These are phyloP conservation scores for Podilymbus podiceps DNA, from an alignment of 2,113 vertebrate species.

Conservation along the genomic window DNA sequence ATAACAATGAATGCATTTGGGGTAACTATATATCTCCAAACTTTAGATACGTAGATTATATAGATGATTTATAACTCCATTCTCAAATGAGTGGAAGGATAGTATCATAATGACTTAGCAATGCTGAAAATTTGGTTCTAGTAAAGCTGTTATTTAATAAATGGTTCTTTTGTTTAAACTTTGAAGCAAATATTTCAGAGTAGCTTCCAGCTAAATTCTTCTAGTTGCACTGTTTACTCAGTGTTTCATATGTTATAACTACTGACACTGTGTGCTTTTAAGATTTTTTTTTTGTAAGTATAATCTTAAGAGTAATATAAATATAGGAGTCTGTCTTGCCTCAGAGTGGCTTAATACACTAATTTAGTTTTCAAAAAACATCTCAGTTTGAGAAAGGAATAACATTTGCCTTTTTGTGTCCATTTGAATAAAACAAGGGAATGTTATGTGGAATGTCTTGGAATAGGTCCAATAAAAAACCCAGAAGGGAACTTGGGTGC, in stretches of 20 bases:
- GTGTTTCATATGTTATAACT: slow-evolving; percentile 1
- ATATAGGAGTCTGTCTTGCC: slow-evolving; percentile 62
- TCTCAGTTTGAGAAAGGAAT: slow-evolving; percentile 45
- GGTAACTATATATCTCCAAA: not conserved
- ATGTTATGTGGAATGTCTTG: not conserved
- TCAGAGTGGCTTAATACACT: slow-evolving; percentile 36
- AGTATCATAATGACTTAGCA: not conserved
- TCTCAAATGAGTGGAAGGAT: not conserved
- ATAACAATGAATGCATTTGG: not conserved
- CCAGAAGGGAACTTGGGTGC: not conserved
- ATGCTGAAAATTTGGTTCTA: slow-evolving; percentile 17
- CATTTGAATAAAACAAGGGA: slow-evolving; percentile 10
- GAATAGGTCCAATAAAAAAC: not conserved
- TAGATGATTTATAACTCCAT: not conserved
- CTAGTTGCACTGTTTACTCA: not conserved
- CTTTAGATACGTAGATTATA: not conserved
- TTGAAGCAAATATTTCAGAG: not conserved
- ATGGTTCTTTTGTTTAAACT: slow-evolving; percentile 20
- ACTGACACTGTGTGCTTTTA: slow-evolving; percentile 44
- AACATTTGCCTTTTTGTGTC: not conserved
- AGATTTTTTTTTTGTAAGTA: not conserved
- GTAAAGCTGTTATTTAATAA: slow-evolving; percentile 27
- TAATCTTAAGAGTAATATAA: slow-evolving; percentile 51
- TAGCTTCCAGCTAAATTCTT: slow-evolving; percentile 31
- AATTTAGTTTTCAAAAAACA: slow-evolving; percentile 43